phyloP scores from a whole-genome alignment of 2,113 vertebrate genomes.

The Chaenogobius annularis region DNA sequence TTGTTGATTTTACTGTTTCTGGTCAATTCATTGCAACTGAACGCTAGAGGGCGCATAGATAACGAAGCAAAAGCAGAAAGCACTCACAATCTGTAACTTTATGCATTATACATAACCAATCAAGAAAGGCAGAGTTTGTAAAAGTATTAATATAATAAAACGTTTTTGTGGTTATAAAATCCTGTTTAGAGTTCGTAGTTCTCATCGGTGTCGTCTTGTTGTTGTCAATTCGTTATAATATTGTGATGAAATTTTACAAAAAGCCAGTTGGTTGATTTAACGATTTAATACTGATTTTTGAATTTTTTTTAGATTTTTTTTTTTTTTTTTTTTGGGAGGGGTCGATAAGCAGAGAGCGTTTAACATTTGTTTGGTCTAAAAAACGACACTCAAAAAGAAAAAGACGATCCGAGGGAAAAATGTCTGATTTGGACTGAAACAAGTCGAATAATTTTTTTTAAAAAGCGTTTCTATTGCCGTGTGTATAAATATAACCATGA shows the following conservation, averaged over 20 bases:
- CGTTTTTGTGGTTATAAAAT: constrained; percentile 75
- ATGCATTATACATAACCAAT: constrained; percentile 82
- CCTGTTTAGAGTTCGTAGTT: constrained; percentile 74
- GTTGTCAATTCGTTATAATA: constrained; percentile 68
- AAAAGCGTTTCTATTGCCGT: constrained; percentile 60
- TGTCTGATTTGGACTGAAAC: constrained; percentile 24
- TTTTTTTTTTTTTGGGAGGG: constrained; percentile 29
- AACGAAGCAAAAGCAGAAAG: constrained; percentile 67
- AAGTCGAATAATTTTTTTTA: constrained; percentile 66
- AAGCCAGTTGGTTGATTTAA: constrained; percentile 63
- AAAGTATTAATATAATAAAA: constrained; percentile 82
- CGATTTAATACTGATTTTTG: constrained; percentile 45
- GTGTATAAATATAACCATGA: constrained; percentile 64
- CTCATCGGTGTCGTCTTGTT: constrained; percentile 61
- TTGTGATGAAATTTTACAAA: constrained; percentile 69
- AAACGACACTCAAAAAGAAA: constrained; percentile 29
- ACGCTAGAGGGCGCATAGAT: constrained; percentile 60
- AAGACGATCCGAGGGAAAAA: constrained; percentile 67
- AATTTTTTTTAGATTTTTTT: neutral
- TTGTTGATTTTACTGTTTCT: constrained; percentile 33
- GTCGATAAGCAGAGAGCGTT: constrained; percentile 38
- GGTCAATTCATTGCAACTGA: constrained; percentile 75
- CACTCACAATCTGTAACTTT: constrained; percentile 76
- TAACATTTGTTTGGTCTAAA: constrained; percentile 15
- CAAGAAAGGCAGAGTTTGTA: constrained; percentile 82